Evolutionary conservation across 2,888 invertebrate species (phyloP).

Genomic region (Ceraclea dissimilis): DNA sequence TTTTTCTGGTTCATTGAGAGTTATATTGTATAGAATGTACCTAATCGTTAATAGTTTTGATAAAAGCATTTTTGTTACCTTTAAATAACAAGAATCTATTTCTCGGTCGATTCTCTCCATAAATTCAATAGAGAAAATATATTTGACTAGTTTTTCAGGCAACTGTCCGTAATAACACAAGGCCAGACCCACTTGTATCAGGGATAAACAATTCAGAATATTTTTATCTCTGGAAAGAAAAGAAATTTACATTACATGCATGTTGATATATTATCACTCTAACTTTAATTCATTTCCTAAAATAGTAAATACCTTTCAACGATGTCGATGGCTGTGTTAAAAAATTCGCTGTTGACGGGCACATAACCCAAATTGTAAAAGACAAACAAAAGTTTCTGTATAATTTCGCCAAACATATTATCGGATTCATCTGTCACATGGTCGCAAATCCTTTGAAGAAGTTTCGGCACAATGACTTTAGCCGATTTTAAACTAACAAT

Average conservation of each 20-base stretch:
- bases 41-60: no score
- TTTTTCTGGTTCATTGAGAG: no score
- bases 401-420: conserved; percentile 13
- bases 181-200: conserved; percentile 14
- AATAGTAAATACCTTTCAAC: background rate
- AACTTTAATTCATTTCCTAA: background rate
- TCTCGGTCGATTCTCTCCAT: conserved; percentile 23
- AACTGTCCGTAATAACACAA: conserved; percentile 17
- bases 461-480: background rate
- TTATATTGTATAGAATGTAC: no score
- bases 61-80: no score
- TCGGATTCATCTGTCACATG: conserved; percentile 10
- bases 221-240: background rate
- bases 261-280: no score
- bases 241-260: background rate
- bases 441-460: conserved; percentile 3
- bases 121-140: conserved; percentile 24
- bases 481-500: background rate
- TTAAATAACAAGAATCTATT: conserved; percentile 19
- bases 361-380: conserved; percentile 13
- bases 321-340: background rate
- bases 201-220: conserved; percentile 1
- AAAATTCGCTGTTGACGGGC: conserved; percentile 17
- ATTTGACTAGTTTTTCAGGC: conserved; percentile 16
- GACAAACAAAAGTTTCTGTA: conserved; percentile 13